phyloP scores from a whole-genome alignment of 2,888 invertebrate species.

The Pyrrhia umbra region DNA sequence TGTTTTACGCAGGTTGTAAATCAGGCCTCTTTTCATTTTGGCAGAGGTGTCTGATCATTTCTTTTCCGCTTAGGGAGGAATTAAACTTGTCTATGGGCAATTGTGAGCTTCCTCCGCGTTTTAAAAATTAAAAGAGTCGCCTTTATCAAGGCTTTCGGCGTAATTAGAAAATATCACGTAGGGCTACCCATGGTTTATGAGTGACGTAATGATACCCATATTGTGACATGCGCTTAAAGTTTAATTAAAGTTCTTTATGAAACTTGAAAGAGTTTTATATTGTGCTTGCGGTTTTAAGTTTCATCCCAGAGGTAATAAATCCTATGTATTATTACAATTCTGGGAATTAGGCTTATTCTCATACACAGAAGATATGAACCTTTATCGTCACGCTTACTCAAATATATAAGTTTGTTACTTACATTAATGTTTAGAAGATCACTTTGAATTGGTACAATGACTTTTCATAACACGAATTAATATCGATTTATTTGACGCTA shows the following conservation, averaged over 20 bases:
- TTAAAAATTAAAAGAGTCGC: conserved; percentile 72
- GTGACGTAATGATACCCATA: conserved; percentile 1
- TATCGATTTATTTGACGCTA: too few relatives aligned
- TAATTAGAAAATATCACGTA: conserved; percentile 45
- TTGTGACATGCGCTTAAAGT: conserved; percentile 9
- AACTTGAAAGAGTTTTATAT: not conserved
- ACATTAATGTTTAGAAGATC: too few relatives aligned
- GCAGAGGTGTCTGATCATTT: conserved; percentile 86
- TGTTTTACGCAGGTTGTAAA: conserved; percentile 85
- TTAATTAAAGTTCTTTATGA: conserved; percentile 27
- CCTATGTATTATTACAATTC: too few relatives aligned
- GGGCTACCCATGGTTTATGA: conserved; percentile 33
- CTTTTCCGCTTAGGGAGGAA: conserved; percentile 81
- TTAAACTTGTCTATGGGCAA: conserved; percentile 85
- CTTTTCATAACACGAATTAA: too few relatives aligned
- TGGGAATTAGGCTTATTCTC: too few relatives aligned
- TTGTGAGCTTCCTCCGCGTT: conserved; percentile 71
- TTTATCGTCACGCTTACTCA: too few relatives aligned
- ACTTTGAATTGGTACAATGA: too few relatives aligned
- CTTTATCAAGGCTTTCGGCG: conserved; percentile 18
- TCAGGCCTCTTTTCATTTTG: conserved; percentile 87
- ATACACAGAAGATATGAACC: too few relatives aligned
- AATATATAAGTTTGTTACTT: too few relatives aligned
- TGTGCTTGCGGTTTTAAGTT: too few relatives aligned
- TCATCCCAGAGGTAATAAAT: too few relatives aligned